phyloP scores from a whole-genome alignment of 1,140 invertebrate species.

The Euwallacea fornicatus region DNA sequence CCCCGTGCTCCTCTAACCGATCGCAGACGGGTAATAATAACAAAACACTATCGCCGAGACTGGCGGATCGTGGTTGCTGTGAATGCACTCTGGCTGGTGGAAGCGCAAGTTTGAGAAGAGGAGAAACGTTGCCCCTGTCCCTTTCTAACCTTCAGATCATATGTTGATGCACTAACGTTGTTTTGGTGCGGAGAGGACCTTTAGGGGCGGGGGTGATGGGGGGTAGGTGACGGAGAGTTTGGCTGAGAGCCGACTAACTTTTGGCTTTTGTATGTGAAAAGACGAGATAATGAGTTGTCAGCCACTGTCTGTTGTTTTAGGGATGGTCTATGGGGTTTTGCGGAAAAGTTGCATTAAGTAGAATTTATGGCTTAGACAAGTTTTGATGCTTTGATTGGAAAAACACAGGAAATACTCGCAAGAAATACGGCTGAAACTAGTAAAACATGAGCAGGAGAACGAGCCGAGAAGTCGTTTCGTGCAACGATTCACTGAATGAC shows the following conservation, averaged over 20 bases:
- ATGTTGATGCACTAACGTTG: conserved; percentile 22
- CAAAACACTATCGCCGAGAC: conserved; percentile 32
- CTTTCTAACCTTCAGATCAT: conserved; percentile 13
- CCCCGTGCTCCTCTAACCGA: conserved; percentile 5
- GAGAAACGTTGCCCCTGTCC: conserved; percentile 15
- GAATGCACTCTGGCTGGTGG: conserved; percentile 34
- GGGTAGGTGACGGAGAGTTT: conserved; percentile 13
- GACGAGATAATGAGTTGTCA: conserved; percentile 21
- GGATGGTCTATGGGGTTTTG: background rate
- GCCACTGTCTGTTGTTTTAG: conserved; percentile 10
- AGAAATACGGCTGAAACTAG: too few relatives aligned
- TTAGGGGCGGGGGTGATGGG: background rate
- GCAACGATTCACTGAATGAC: too few relatives aligned
- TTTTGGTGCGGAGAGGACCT: conserved; percentile 15
- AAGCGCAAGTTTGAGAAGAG: conserved; percentile 32
- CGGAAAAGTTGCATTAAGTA: too few relatives aligned
- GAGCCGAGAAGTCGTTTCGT: too few relatives aligned
- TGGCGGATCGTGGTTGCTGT: conserved; percentile 35
- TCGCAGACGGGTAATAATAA: conserved; percentile 30
- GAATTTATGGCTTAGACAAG: too few relatives aligned
- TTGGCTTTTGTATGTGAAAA: conserved; percentile 21
- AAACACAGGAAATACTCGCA: too few relatives aligned
- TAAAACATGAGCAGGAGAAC: too few relatives aligned
- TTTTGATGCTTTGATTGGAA: too few relatives aligned
- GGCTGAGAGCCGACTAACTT: conserved; percentile 21